Evolutionary conservation across 2,113 vertebrate genomes (phyloP).

Genomic region (Hydrochoerus hydrochaeris): DNA sequence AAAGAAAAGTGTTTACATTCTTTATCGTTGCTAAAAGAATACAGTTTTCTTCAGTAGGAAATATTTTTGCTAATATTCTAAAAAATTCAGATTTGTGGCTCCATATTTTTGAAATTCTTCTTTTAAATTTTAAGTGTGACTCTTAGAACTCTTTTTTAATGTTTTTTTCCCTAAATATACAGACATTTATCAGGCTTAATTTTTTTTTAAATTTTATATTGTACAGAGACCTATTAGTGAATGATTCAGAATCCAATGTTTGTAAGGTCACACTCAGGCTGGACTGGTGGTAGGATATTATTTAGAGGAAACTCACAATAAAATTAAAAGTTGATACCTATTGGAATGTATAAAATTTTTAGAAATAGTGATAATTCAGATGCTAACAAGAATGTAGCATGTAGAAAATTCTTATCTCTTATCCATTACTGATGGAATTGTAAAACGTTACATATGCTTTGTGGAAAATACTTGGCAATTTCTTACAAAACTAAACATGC

Average conservation of each 20-base stretch:
- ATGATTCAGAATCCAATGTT: background rate
- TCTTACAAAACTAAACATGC: background rate
- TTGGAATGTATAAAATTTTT: background rate
- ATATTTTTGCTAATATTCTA: background rate
- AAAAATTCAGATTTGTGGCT: background rate
- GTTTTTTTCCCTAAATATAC: background rate
- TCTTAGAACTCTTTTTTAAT: background rate
- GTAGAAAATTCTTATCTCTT: background rate
- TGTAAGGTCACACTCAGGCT: background rate
- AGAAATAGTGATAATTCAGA: background rate
- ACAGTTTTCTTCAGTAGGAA: background rate
- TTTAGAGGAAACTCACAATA: background rate
- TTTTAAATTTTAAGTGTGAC: background rate
- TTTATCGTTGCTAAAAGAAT: background rate
- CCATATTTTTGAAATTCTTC: background rate
- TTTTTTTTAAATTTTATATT: background rate
- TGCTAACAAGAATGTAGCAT: background rate
- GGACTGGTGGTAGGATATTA: background rate
- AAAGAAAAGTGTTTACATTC: background rate
- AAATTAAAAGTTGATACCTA: background rate
- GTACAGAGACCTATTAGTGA: background rate
- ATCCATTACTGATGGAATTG: background rate
- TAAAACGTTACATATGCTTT: background rate
- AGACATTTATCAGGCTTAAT: background rate
- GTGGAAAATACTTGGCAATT: background rate